Conservation (phyloP, 2,888 invertebrate genomes). For the Merodon equestris region DNA sequence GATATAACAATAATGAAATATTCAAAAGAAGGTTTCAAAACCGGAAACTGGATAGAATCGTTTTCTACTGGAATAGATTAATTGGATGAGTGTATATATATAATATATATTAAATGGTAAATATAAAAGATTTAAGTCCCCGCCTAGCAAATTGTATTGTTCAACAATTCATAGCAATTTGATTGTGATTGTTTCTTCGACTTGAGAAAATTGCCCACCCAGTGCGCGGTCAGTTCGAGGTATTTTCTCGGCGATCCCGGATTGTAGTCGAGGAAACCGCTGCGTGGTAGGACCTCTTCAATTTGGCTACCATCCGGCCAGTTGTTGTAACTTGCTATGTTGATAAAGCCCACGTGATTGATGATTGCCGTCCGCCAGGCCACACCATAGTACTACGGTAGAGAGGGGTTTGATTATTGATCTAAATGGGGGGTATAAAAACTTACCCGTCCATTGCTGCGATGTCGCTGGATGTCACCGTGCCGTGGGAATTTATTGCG, state of each 20-base stretch:
- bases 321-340: slow-evolving; percentile 86
- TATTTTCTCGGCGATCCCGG: slow-evolving; percentile 83
- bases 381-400: slow-evolving; percentile 81
- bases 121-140: slow-evolving; percentile 37
- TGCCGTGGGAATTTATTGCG: slow-evolving; percentile 80
- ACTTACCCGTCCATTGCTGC: slow-evolving; percentile 74
- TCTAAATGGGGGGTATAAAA: no score
- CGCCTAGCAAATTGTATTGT: slow-evolving; percentile 78
- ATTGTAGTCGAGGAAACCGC: slow-evolving; percentile 81
- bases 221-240: slow-evolving; percentile 82
- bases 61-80: slow-evolving; percentile 60
- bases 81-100: slow-evolving; percentile 41
- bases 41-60: slow-evolving; percentile 63
- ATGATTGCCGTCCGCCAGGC: slow-evolving; percentile 83
- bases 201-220: slow-evolving; percentile 80
- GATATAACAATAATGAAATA: slow-evolving; percentile 55
- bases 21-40: slow-evolving; percentile 49
- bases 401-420: background rate
- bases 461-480: slow-evolving; percentile 76
- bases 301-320: slow-evolving; percentile 89
- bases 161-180: slow-evolving; percentile 77
- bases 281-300: slow-evolving; percentile 81
- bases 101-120: no score
- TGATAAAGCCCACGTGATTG: slow-evolving; percentile 81
- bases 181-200: slow-evolving; percentile 75